Conservation (phyloP, 2,113 vertebrate genomes). For the Cichladusa arquata region DNA sequence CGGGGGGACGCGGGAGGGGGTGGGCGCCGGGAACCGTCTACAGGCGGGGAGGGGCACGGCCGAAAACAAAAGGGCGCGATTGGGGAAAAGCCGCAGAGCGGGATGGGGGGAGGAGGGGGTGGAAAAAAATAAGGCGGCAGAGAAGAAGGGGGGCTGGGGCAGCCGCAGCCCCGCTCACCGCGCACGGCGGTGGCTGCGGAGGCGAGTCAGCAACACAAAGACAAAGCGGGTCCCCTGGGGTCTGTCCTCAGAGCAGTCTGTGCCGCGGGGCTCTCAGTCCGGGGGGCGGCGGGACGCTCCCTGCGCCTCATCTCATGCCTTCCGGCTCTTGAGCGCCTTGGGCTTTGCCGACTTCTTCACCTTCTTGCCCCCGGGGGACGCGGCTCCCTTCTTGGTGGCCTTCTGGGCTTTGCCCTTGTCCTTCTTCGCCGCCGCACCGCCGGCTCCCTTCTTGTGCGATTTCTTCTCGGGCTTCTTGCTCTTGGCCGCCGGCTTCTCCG, state of each 20-base stretch:
- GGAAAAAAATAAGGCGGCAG: not conserved
- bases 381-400: slow-evolving; percentile 68
- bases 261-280: slow-evolving; percentile 14
- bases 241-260: slow-evolving; percentile 17
- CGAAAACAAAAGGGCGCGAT: too few species aligned
- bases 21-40: too few species aligned
- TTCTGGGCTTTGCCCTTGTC: slow-evolving; percentile 70
- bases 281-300: not conserved
- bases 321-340: slow-evolving; percentile 79
- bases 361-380: slow-evolving; percentile 72
- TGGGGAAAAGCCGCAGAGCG: too few species aligned
- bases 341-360: slow-evolving; percentile 81
- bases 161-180: slow-evolving; percentile 10
- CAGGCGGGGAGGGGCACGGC: too few species aligned
- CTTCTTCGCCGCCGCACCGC: slow-evolving; percentile 27
- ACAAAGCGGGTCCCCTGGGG: slow-evolving; percentile 39
- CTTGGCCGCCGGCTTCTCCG: slow-evolving; percentile 60
- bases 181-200: slow-evolving; percentile 10
- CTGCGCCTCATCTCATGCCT: slow-evolving; percentile 54
- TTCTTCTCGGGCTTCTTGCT: slow-evolving; percentile 68
- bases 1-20: too few species aligned
- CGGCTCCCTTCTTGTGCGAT: slow-evolving; percentile 65
- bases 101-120: too few species aligned
- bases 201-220: slow-evolving; percentile 23
- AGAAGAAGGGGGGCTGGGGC: not conserved